Base-by-base conservation (phyloP, 2,113 vertebrate genomes). In the Tachysurus fulvidraco region DNA sequence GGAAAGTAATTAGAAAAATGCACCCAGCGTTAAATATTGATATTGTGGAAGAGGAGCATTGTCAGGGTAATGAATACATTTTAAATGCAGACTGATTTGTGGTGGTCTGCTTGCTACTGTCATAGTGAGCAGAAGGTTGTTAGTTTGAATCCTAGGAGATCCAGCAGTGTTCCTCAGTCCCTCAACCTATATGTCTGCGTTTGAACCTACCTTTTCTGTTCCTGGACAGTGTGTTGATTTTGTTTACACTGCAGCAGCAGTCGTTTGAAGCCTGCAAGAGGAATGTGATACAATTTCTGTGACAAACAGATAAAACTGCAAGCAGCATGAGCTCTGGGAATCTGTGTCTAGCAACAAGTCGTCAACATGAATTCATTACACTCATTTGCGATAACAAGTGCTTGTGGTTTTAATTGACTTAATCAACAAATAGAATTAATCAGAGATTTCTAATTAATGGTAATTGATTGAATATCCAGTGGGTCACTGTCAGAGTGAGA, bases 401-500 rank as follows among this genome's bases (percentile, higher is more conserved):
- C 93, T 94, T 93, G 94, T 94, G 94, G 92, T 94, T 95, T 95
- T 94, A 95, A 95, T 95, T 95, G 94, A 94, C 94, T 94, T 95
- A 94, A 95, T 95, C 94, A 95, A 95, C 94, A 95, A 95, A 95
- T 95, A 95, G 93, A 95, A 94, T 95, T 94, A 95, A 95, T 95
- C 93, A 94, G 95, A 93, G 93, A 93, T 94, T 94, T 94, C 91
- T 95, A 95, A 95, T 95, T 93, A 94, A 94, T 94, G 92, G 89
- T 95, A 95, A 95, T 95, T 95, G 94, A 95, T 94, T 94, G 93
- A 94, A 94, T 94, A 93, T 95, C 94, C 94, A 92, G 89, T 93
- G 94, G 93, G 94, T 95, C 93, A 94, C 93, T 23, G 91, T 44
- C 89, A 84, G 84, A 90, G 88, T 89, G 67, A 88, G 89, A 87